Evolutionary conservation across 92 coral and sea anemone genomes (phyloP).

Genomic region (Zoanthus gigantus): DNA sequence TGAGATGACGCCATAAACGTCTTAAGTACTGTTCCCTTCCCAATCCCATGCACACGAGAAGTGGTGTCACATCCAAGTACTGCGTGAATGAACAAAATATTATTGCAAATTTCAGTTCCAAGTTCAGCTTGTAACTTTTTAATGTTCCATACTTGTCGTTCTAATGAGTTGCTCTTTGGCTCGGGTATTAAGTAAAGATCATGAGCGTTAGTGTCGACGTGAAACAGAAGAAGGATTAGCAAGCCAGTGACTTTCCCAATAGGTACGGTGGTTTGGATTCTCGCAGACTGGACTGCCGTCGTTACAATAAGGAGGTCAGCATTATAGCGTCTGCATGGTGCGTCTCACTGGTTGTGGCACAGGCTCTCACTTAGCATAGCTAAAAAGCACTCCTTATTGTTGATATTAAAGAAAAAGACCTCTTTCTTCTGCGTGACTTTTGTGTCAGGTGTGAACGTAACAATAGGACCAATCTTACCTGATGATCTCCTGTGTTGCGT

Average conservation of each 20-base stretch:
- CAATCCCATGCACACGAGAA: neutral
- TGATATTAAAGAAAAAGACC: conserved; percentile 15
- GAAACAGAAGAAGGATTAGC: neutral
- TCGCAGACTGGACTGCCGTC: too few species aligned
- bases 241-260: neutral
- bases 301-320: too few species aligned
- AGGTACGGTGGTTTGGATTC: too few species aligned
- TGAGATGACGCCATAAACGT: neutral
- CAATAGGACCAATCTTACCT: neutral
- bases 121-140: conserved; percentile 24
- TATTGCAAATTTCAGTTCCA: neutral
- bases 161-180: too few species aligned
- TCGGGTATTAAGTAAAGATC: neutral
- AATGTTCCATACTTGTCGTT: neutral
- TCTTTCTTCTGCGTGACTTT: conserved; percentile 43
- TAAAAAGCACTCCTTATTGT: conserved; percentile 16
- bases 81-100: too few species aligned
- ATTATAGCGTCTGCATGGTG: neutral
- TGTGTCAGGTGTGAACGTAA: conserved; percentile 12
- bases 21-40: neutral
- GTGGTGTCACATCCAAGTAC: too few species aligned
- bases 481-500: neutral
- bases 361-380: neutral
- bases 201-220: conserved; percentile 29
- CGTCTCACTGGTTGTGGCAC: neutral